phyloP scores from a whole-genome alignment of 2,797 vertebrate species.

The Sebastes oblongus region DNA sequence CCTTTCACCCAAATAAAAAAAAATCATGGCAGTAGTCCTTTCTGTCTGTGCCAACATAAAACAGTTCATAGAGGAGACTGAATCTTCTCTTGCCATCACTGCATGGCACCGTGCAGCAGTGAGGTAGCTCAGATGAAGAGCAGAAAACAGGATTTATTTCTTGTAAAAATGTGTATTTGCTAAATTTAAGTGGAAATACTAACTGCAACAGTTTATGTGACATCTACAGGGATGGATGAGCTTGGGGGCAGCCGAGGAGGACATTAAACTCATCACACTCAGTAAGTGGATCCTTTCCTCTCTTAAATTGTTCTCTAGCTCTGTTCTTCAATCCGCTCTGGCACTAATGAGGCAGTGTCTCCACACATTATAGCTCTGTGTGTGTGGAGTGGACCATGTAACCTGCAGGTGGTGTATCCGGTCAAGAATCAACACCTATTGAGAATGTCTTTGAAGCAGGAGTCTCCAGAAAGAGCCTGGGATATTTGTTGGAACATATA shows the following conservation, averaged over 20 bases:
- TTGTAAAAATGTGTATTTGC: neutral
- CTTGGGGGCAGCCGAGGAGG: neutral
- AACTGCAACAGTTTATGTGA: neutral
- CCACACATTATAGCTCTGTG: neutral
- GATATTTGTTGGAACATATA: neutral
- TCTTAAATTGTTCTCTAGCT: neutral
- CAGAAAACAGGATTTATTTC: neutral
- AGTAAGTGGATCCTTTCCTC: slow-evolving; percentile 2
- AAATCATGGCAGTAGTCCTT: slow-evolving; percentile 4
- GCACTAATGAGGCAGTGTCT: slow-evolving; percentile 19
- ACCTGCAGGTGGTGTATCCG: slow-evolving; percentile 28
- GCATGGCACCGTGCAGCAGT: neutral
- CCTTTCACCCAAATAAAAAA: neutral
- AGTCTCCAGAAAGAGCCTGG: neutral
- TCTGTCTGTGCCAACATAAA: slow-evolving; percentile 1
- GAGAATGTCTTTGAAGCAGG: neutral
- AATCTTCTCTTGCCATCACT: neutral
- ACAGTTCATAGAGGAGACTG: neutral
- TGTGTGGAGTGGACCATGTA: neutral
- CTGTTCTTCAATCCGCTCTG: neutral
- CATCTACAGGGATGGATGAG: neutral
- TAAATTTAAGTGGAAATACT: neutral
- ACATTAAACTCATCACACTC: neutral
- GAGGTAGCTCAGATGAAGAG: neutral
- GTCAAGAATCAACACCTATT: neutral